Evolutionary conservation across 2,797 vertebrate genomes (phyloP), one percentile per base, ranked within the genome.

Genomic region (Scarus forsteni): DNA sequence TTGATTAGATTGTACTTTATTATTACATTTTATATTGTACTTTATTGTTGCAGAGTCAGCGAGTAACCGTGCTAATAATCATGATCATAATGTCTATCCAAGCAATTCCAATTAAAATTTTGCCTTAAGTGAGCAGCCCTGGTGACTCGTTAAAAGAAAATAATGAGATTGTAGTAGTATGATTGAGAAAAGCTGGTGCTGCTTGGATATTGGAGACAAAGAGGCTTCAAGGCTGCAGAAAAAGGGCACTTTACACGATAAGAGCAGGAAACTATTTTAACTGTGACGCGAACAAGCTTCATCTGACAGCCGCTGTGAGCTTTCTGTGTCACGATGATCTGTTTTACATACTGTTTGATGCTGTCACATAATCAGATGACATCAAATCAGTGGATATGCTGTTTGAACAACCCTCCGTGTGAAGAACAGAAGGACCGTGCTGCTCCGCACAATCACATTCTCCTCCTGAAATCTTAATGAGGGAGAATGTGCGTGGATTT

Each of bases 381-480:
- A 12, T 50, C 6, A 19, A 50, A 50, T 19, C 40, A 40, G 11
- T n/a, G 57, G 15, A 48, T 77, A 53, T 38, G 59, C 48, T 36
- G 56, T 48, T 42, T 54, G 56, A 51, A 51, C 19, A 51, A 12
- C 51, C 42, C 40, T 63, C 11, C 52, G 35, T 61, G 50, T 48
- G 27, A 66, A 49, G 7, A 44, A 54, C 60, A 62, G 55, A 60
- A 61, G 36, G 16, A 14, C 27, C 35, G 12, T 52, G 39, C 49
- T 16, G 7, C 27, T 5, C 18, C 65, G 42, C 58, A 7, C 62
- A 79, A 76, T 83, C 71, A 73, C 60, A 57, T 60, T 76, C 60
- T 43, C 73, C 73, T 64, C 71, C 39, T 92, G 66, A 90, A 92
- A 90, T 85, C 82, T 88, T 90, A 80, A 91, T 79, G 68, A 84